These are phyloP conservation scores for Chascanopsetta lugubris DNA, from an alignment of 2,113 vertebrate genomes.

Conservation along the genomic window DNA sequence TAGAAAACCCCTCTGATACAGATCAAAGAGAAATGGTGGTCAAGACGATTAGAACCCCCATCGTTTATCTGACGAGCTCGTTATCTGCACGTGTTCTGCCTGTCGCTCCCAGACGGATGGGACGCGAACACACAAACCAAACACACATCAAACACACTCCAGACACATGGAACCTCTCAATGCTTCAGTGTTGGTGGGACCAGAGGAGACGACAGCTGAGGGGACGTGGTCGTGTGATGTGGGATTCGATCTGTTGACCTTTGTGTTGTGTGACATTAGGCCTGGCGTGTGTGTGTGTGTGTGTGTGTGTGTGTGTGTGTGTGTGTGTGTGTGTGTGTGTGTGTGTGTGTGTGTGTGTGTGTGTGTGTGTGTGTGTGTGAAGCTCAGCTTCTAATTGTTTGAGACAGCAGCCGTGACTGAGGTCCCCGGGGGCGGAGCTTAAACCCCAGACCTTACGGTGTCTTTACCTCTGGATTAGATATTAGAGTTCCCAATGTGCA, in stretches of 20 bases:
- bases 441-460: slow-evolving; percentile 36
- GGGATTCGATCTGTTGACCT: slow-evolving; percentile 26
- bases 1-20: not conserved
- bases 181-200: no score
- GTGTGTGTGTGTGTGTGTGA: slow-evolving; percentile 21
- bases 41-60: not conserved
- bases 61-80: slow-evolving; percentile 14
- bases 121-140: not conserved
- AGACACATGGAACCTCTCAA: no score
- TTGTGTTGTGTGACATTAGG: slow-evolving; percentile 33
- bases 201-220: not conserved
- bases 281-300: slow-evolving; percentile 15
- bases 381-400: slow-evolving; percentile 31
- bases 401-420: slow-evolving; percentile 30
- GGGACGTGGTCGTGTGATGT: not conserved
- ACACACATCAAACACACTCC: no score
- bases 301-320: slow-evolving; percentile 15
- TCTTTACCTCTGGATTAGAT: slow-evolving; percentile 19
- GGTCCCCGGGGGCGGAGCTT: slow-evolving; percentile 34
- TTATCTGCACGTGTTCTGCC: slow-evolving; percentile 27
- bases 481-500: no score
- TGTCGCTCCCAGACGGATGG: slow-evolving; percentile 10
- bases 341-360: slow-evolving; percentile 23
- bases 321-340: slow-evolving; percentile 26
- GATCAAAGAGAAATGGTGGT: slow-evolving; percentile 7